Conservation (phyloP, 2,888 invertebrate genomes). For the Campopleginae sp. region DNA sequence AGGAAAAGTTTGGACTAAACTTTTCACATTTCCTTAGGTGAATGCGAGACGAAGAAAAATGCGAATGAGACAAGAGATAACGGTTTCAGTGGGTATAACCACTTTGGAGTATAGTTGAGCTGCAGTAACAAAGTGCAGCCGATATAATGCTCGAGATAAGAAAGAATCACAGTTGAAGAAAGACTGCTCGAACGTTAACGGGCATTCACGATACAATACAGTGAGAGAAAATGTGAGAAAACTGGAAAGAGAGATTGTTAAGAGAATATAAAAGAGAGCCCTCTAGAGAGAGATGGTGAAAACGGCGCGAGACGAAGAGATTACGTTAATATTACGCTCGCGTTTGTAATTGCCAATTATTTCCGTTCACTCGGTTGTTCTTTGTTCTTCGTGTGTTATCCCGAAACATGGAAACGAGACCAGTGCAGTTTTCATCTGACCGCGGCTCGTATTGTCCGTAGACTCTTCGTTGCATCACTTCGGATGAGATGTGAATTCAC, state of each 20-base stretch:
- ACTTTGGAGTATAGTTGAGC: slow-evolving; percentile 24
- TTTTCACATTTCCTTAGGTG: slow-evolving; percentile 34
- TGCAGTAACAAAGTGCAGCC: slow-evolving; percentile 45
- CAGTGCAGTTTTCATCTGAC: slow-evolving; percentile 36
- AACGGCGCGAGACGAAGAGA: slow-evolving; percentile 69
- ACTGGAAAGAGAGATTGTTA: slow-evolving; percentile 26
- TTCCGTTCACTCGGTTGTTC: slow-evolving; percentile 75
- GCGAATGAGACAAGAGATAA: slow-evolving; percentile 34
- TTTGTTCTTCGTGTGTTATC: slow-evolving; percentile 73
- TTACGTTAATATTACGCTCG: slow-evolving; percentile 79
- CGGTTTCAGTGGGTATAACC: not conserved
- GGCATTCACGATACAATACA: slow-evolving; percentile 53
- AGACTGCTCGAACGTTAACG: slow-evolving; percentile 58
- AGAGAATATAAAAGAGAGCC: slow-evolving; percentile 47
- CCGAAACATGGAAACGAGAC: slow-evolving; percentile 36
- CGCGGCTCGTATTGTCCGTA: not conserved
- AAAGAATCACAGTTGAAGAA: slow-evolving; percentile 63
- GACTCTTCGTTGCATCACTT: slow-evolving; percentile 22
- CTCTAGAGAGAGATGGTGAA: slow-evolving; percentile 53
- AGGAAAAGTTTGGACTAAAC: slow-evolving; percentile 22
- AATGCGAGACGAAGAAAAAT: slow-evolving; percentile 37
- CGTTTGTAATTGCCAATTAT: slow-evolving; percentile 81
- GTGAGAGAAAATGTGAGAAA: slow-evolving; percentile 22
- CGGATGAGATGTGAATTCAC: slow-evolving; percentile 31
- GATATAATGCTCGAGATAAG: slow-evolving; percentile 59